Percentiles rank a stretch among this genome's conserved stretches.
phyloP scores from a whole-genome alignment of 1,140 invertebrate species.

The Coelopa frigida region DNA sequence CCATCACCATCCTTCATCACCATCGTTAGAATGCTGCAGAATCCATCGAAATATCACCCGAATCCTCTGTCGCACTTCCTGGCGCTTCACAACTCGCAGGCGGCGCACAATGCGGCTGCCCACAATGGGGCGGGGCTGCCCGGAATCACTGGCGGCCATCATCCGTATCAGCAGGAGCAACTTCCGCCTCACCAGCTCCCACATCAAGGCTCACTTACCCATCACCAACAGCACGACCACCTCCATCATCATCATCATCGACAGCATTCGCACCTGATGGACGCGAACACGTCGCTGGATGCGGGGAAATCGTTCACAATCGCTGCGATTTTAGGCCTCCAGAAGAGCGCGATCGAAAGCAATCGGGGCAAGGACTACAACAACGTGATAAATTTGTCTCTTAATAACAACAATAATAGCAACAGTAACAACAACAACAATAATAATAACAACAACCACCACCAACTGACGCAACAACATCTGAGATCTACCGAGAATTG shows the following conservation, averaged over 20 bases:
- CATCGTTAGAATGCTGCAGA: slow-evolving; percentile 40
- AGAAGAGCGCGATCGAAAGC: slow-evolving; percentile 30
- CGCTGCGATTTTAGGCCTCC: slow-evolving; percentile 68
- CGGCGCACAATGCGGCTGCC: slow-evolving; percentile 20
- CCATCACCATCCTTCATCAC: no score
- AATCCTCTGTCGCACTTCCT: slow-evolving; percentile 45
- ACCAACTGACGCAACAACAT: not conserved
- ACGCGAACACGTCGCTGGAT: slow-evolving; percentile 41
- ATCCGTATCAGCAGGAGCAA: not conserved
- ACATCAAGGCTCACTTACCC: not conserved
- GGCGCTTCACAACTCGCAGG: slow-evolving; percentile 41
- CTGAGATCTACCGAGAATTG: not conserved
- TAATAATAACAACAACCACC: slow-evolving; percentile 9
- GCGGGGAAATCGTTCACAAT: slow-evolving; percentile 67
- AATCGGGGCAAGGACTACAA: slow-evolving; percentile 42
- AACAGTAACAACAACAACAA: slow-evolving; percentile 19
- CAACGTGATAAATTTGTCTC: slow-evolving; percentile 43
- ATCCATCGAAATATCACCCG: slow-evolving; percentile 45
- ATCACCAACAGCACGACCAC: slow-evolving; percentile 13
- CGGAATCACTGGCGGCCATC: slow-evolving; percentile 16
- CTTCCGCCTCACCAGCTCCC: not conserved
- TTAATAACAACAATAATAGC: slow-evolving; percentile 20
- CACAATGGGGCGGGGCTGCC: slow-evolving; percentile 7
- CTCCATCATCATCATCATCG: slow-evolving; percentile 24
- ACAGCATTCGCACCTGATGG: slow-evolving; percentile 32